Conservation (phyloP, 92 coral and sea anemone species). For the Nematostella vectensis region DNA sequence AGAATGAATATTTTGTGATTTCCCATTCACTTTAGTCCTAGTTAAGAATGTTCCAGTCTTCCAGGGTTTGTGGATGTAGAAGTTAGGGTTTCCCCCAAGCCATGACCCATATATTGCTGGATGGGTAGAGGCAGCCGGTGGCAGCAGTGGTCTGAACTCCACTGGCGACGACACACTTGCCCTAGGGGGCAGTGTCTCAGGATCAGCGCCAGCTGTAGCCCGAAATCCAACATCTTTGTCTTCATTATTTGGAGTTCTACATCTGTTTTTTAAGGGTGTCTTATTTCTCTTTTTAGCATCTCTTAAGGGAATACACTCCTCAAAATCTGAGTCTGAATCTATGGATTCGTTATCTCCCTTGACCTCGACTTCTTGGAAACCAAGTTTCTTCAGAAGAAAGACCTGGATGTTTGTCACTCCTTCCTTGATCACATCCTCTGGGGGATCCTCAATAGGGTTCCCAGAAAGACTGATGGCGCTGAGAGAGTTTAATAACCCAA, state of each 20-base stretch:
- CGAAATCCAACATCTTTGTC: too few species aligned
- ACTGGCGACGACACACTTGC: not conserved
- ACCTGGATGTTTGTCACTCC: slow-evolving; percentile 40
- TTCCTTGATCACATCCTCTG: slow-evolving; percentile 30
- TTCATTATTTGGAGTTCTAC: too few species aligned
- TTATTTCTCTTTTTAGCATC: too few species aligned
- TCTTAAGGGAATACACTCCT: too few species aligned
- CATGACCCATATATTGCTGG: slow-evolving; percentile 23
- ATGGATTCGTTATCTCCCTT: not conserved
- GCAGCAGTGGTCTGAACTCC: not conserved
- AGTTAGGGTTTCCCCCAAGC: slow-evolving; percentile 35
- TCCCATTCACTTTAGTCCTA: too few species aligned
- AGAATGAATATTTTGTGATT: not conserved
- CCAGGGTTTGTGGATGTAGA: slow-evolving; percentile 60
- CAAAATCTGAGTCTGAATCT: too few species aligned
- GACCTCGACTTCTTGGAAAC: slow-evolving; percentile 9
- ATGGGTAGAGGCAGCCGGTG: slow-evolving; percentile 1
- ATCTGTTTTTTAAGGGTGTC: too few species aligned
- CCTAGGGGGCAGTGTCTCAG: not conserved
- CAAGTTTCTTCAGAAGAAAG: slow-evolving; percentile 43
- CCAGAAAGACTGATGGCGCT: slow-evolving; percentile 47
- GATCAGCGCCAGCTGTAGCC: too few species aligned
- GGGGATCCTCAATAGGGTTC: slow-evolving; percentile 58
- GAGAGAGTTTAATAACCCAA: slow-evolving; percentile 36
- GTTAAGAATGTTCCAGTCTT: slow-evolving; percentile 50